phyloP scores from a whole-genome alignment of 2,113 vertebrate species.

The Chaetodon trifascialis region DNA sequence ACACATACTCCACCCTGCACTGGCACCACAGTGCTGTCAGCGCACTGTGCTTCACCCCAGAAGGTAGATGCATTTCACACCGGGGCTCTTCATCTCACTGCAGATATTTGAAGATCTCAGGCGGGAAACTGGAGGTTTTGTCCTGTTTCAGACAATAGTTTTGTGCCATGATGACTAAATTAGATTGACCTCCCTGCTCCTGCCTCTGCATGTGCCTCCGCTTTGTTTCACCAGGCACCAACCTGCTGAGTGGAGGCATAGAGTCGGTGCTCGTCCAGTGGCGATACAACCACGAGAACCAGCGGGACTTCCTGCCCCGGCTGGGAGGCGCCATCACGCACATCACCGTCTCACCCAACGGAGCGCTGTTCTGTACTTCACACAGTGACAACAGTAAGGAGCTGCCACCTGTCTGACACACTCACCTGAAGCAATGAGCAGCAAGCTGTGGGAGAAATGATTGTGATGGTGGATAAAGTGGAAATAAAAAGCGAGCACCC shows the following conservation, averaged over 20 bases:
- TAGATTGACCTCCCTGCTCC: neutral
- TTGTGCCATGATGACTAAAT: neutral
- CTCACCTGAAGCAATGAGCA: neutral
- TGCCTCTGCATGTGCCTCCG: neutral
- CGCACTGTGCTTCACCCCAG: constrained; percentile 90
- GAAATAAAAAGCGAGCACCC: neutral
- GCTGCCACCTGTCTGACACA: neutral
- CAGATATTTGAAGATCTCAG: neutral
- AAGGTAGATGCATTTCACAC: constrained; percentile 82
- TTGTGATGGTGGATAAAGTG: neutral
- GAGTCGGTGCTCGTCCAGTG: constrained; percentile 95
- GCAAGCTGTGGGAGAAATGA: neutral
- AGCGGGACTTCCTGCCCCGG: constrained; percentile 93
- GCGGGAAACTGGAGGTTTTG: neutral
- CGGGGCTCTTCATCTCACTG: neutral
- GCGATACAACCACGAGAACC: constrained; percentile 84
- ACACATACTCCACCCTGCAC: constrained; percentile 91
- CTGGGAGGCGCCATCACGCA: constrained; percentile 91
- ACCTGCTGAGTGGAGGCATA: constrained; percentile 91
- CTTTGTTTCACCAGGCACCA: constrained; percentile 84
- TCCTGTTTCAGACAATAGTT: neutral
- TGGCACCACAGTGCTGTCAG: constrained; percentile 92
- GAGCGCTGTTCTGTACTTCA: constrained; percentile 88
- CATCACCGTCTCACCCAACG: constrained; percentile 88
- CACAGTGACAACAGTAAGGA: constrained; percentile 96